phyloP scores from a whole-genome alignment of 2,888 invertebrate species.

The Tiphia femorata region DNA sequence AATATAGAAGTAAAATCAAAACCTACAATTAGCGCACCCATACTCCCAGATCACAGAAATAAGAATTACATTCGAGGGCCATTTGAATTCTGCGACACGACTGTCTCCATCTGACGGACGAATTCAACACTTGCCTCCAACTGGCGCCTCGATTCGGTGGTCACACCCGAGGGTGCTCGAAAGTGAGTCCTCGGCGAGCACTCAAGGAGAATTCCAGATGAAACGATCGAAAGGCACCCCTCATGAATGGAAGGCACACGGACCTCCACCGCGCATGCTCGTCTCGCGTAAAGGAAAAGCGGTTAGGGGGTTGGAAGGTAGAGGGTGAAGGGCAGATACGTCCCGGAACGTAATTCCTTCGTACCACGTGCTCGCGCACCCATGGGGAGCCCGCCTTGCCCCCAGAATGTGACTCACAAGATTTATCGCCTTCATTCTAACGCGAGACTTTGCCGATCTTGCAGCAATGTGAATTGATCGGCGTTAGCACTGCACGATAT shows the following conservation, averaged over 20 bases:
- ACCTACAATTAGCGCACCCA: too few species aligned
- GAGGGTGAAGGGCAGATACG: too few species aligned
- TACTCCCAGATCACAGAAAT: too few species aligned
- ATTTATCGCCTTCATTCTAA: conserved; percentile 57
- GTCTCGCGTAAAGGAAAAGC: conserved; percentile 22
- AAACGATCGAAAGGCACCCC: conserved; percentile 11
- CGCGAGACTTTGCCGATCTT: conserved; percentile 50
- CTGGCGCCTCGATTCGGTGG: too few species aligned
- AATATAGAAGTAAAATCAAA: too few species aligned
- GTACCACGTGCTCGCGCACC: conserved; percentile 61
- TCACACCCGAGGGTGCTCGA: not conserved
- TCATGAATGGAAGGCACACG: conserved; percentile 48
- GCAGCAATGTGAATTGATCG: conserved; percentile 13
- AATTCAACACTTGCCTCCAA: too few species aligned
- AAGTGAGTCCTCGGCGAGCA: conserved; percentile 2
- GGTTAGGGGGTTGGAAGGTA: conserved; percentile 23
- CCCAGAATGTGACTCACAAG: conserved; percentile 62
- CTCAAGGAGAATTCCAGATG: conserved; percentile 14
- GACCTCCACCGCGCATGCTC: conserved; percentile 38
- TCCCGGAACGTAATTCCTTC: conserved; percentile 60
- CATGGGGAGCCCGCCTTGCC: conserved; percentile 45
- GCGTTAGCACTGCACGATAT: too few species aligned
- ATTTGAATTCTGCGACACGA: too few species aligned
- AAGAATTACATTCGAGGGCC: too few species aligned
- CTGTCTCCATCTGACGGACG: too few species aligned